Percentiles rank a stretch among this genome's conserved stretches.
Conservation (phyloP, 2,113 vertebrate species). For the Tachysurus fulvidraco region DNA sequence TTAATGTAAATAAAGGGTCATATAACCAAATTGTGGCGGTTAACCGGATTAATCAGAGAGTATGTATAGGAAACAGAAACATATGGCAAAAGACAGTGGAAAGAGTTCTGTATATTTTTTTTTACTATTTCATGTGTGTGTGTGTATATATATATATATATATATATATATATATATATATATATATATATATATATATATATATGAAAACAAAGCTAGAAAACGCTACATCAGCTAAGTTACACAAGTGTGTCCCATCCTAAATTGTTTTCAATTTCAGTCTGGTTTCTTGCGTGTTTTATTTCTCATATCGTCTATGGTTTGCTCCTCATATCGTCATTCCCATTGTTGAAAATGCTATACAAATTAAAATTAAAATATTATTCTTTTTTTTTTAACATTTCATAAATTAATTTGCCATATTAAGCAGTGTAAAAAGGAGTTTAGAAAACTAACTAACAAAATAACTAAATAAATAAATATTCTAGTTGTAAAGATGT, state of each 20-base stretch:
- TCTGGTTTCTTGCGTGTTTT: too few relatives aligned
- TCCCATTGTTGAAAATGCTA: too few relatives aligned
- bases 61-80: background rate
- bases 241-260: background rate
- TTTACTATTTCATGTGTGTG: background rate
- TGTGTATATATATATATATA: background rate
- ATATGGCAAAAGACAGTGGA: background rate
- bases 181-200: background rate
- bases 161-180: background rate
- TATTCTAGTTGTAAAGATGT: background rate
- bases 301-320: too few relatives aligned
- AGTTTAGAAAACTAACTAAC: background rate
- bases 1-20: conserved; percentile 3
- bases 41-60: background rate
- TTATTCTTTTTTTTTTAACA: too few relatives aligned
- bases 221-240: background rate
- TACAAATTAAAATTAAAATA: too few relatives aligned
- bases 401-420: background rate
- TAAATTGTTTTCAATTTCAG: background rate
- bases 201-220: background rate
- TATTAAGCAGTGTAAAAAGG: background rate
- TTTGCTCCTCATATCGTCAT: too few relatives aligned
- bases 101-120: background rate
- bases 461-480: too few relatives aligned
- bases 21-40: background rate